Base-by-base conservation (phyloP, 92 coral and sea anemone genomes). In the Epizoanthus ramosus region DNA sequence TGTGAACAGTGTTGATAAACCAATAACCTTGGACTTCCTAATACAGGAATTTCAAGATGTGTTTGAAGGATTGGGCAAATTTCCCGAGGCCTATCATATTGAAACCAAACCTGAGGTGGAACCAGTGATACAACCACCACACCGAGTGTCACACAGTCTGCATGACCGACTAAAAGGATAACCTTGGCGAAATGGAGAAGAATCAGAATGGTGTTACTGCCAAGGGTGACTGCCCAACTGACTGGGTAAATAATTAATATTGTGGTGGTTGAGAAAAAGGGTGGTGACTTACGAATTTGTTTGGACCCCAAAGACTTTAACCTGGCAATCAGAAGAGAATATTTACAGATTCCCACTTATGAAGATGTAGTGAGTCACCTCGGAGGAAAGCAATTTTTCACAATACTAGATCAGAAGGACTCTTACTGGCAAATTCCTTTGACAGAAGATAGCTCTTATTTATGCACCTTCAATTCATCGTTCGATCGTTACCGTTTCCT, bases 401-500 rank as follows among this genome's bases (percentile, higher is more conserved):
- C 88, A 31, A 82, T 74, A 19, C 85, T 80, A 3, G 88, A 88
- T 56, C 87, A 74, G 23, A 85, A 85, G 22, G 82, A 80, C 58
- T 80, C 80, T 14, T 88, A 71, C 75, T 88, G 92, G 88, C 83
- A 88, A 74, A 84, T 88, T 8, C 76, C 70, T 2, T 66, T 91
- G 74, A 43, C 79, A 39, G 85, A 84, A 23, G 91, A 74, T 4
- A 90, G 93, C 69, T 84, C 83, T 54, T 41, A 52, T 37, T 70
- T 90, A 12, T 87, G 86, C 71, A 90, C 85, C 28, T 87, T 90
- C 39, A 81, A 85, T n/a, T 73, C 75, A 33, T 87, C 89, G 18
- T 83, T 86, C 45, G 77, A 75, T 50, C 73, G 87, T 43, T 82
- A 75, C 63, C 57, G 68, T 45, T 86, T 86, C 65, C 80, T 68